Percentiles rank a stretch among this genome's conserved stretches.
Evolutionary conservation across 2,888 invertebrate genomes (phyloP).

Genomic region (Meloe dianella): DNA sequence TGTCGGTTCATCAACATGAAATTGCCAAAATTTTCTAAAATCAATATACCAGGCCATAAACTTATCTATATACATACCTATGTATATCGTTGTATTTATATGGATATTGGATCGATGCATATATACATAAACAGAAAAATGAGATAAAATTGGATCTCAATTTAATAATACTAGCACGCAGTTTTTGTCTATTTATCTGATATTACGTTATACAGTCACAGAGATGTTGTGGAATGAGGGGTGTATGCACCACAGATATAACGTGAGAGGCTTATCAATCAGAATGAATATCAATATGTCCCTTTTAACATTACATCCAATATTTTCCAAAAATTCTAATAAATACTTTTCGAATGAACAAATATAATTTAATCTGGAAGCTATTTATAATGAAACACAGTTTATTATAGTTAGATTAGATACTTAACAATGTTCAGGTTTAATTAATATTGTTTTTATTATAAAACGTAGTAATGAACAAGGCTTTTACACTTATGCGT

Average conservation of each 20-base stretch:
- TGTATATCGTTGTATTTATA: too few species aligned
- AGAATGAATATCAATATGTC: slow-evolving; percentile 6
- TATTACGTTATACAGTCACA: neutral
- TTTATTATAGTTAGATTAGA: neutral
- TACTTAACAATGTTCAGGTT: neutral
- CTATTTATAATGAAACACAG: too few species aligned
- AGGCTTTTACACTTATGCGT: neutral
- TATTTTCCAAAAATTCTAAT: neutral
- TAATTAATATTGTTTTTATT: too few species aligned
- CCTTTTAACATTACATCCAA: too few species aligned
- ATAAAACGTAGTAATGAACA: too few species aligned
- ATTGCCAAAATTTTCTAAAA: too few species aligned
- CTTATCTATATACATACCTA: too few species aligned
- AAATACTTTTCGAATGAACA: neutral
- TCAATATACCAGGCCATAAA: neutral
- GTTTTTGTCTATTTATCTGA: neutral
- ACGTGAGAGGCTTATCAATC: slow-evolving; percentile 3
- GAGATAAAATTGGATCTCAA: neutral
- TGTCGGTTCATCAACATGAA: too few species aligned
- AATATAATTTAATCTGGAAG: neutral
- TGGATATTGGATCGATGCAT: neutral
- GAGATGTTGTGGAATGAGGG: neutral
- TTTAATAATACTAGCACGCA: slow-evolving; percentile 6
- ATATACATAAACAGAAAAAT: neutral
- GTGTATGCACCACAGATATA: neutral